Conservation (phyloP, 2,888 invertebrate species). For the Athalia circularis region DNA sequence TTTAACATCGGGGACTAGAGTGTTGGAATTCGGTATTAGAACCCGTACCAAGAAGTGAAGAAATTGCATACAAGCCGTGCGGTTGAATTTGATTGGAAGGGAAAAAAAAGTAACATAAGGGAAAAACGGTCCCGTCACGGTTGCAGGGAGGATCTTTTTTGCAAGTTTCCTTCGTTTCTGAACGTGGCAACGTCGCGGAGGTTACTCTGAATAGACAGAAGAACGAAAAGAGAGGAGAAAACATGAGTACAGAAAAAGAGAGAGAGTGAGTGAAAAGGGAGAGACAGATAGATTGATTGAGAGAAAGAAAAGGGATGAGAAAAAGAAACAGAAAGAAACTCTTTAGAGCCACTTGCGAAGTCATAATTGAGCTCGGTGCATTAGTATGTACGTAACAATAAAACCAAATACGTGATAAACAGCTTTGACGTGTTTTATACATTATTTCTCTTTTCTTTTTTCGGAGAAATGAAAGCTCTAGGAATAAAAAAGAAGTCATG, state of each 20-base stretch:
- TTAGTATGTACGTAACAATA: too few relatives aligned
- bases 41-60: too few relatives aligned
- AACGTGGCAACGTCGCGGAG: conserved; percentile 68
- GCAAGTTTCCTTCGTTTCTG: conserved; percentile 65
- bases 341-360: too few relatives aligned
- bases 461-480: neutral
- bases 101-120: neutral
- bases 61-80: neutral
- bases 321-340: too few relatives aligned
- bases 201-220: conserved; percentile 55
- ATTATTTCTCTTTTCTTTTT: too few relatives aligned
- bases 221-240: conserved; percentile 46
- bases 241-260: conserved; percentile 42
- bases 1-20: too few relatives aligned
- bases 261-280: conserved; percentile 48
- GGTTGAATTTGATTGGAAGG: conserved; percentile 8
- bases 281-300: conserved; percentile 1
- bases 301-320: too few relatives aligned
- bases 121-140: neutral
- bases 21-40: too few relatives aligned
- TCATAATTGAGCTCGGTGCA: too few relatives aligned
- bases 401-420: too few relatives aligned
- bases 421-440: too few relatives aligned
- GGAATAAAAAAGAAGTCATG: conserved; percentile 45
- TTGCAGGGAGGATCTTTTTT: conserved; percentile 61